Evolutionary conservation across 1,140 invertebrate genomes (phyloP), one percentile per base, ranked within the genome.

Genomic region (Heterodera carotae): DNA sequence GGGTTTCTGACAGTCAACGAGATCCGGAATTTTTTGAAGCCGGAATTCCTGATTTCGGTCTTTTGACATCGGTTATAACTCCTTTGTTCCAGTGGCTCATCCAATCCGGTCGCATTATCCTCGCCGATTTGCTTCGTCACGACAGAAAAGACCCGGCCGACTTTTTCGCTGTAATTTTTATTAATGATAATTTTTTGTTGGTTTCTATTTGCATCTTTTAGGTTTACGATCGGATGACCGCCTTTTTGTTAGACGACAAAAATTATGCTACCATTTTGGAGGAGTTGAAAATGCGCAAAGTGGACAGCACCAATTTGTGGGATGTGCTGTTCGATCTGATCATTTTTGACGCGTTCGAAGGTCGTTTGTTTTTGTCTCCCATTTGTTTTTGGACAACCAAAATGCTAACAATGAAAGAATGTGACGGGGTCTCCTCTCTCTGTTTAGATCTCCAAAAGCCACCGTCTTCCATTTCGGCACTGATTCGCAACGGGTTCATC

Each of bases 271-370:
- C 67, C 31, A 80, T 85, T 33, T 22, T 27, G 2, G 34, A 48
- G 56, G 82, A 83, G 60, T 36, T 83, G 25, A 78, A 70, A 29
- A 29, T 60, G 22, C 59, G 82, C 59, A 83, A 73, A 39, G 83
- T 83, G 1, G 82, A 83, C 62, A 39, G 53, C 4, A 71, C 84
- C 2, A 83, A 83, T 53, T 39, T 83, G 2, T 83, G 83, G 83
- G 82, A 83, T 60, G 81, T 83, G 59, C 78, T 83, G 12, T 76
- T 83, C 36, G 82, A 83, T 36, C 79, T 85, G 33, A 72, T 83
- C 15, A 34, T 85, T 25, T 34, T 83, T 53, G 83, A 85, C 69
- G 79, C 79, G 39, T 79, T 79, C 34, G 76, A 79, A 68, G 77
- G 67, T 78, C 7, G n/a, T 31, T 27, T 43, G 12, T 43, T 43